Evolutionary conservation across 2,113 vertebrate genomes (phyloP).

Genomic region (Merops nubicus): DNA sequence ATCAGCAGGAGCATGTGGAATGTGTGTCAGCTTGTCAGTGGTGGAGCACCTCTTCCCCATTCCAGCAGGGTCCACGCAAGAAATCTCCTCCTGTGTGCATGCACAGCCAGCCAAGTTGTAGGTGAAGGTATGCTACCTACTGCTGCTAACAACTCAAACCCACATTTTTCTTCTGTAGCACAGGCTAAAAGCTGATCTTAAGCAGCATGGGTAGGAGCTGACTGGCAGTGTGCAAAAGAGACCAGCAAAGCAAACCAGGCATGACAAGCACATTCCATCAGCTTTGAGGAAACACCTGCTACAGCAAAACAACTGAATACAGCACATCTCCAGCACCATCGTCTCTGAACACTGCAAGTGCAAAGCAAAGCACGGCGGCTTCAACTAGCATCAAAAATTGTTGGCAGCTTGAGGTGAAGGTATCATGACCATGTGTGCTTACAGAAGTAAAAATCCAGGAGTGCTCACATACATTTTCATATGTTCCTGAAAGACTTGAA

Average conservation of each 20-base stretch:
- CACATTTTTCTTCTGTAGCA: background rate
- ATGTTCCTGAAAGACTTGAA: background rate
- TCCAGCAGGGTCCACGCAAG: background rate
- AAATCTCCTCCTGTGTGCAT: background rate
- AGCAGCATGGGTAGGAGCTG: background rate
- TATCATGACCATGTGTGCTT: accelerated
- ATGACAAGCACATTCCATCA: background rate
- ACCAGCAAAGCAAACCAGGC: background rate
- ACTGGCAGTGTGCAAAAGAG: background rate
- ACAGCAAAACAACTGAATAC: background rate
- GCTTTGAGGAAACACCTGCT: background rate
- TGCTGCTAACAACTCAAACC: background rate
- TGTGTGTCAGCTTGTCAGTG: background rate
- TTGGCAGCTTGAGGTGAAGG: background rate
- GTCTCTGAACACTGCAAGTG: background rate
- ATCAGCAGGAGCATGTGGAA: background rate
- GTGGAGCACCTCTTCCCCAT: background rate
- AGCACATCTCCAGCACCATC: background rate
- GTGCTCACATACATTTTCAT: background rate
- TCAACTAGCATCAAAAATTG: background rate
- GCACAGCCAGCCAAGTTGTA: background rate
- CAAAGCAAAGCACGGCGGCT: background rate
- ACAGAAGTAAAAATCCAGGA: background rate
- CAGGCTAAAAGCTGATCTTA: background rate
- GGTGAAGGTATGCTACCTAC: background rate